Conservation (phyloP, 2,797 vertebrate genomes). For the Periparus ater region DNA sequence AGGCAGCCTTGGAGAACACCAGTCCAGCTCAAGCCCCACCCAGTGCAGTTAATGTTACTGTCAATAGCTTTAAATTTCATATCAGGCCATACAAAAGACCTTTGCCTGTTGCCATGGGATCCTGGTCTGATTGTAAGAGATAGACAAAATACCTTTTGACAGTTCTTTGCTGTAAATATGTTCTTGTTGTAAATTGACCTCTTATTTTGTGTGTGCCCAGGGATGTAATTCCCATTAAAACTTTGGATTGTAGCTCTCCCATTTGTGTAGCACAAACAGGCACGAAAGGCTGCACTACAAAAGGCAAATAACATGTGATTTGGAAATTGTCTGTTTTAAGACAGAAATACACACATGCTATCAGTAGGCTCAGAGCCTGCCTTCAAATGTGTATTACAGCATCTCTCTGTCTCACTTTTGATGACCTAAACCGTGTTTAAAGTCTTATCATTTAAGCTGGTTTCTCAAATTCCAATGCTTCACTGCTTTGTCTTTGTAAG, state of each 20-base stretch:
- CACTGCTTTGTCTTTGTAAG: background rate
- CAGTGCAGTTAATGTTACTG: background rate
- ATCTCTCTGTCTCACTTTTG: background rate
- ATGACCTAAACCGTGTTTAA: background rate
- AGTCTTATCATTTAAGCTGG: background rate
- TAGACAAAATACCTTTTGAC: background rate
- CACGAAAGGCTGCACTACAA: background rate
- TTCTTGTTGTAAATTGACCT: background rate
- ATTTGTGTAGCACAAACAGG: background rate
- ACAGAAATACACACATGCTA: background rate
- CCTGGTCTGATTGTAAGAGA: background rate
- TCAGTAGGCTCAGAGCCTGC: background rate
- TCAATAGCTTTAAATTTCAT: background rate
- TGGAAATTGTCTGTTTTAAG: background rate
- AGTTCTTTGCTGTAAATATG: background rate
- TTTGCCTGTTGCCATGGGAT: slow-evolving; percentile 15
- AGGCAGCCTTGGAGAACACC: background rate
- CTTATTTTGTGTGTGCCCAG: background rate
- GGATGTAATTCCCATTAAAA: background rate
- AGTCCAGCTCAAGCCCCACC: background rate
- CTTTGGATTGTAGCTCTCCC: background rate
- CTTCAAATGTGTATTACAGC: background rate
- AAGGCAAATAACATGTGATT: background rate
- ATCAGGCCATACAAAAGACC: background rate
- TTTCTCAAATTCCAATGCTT: background rate